Evolutionary conservation across 35 echinoderm and acorn worm genomes (phyloP).

Genomic region (Anneissia japonica): DNA sequence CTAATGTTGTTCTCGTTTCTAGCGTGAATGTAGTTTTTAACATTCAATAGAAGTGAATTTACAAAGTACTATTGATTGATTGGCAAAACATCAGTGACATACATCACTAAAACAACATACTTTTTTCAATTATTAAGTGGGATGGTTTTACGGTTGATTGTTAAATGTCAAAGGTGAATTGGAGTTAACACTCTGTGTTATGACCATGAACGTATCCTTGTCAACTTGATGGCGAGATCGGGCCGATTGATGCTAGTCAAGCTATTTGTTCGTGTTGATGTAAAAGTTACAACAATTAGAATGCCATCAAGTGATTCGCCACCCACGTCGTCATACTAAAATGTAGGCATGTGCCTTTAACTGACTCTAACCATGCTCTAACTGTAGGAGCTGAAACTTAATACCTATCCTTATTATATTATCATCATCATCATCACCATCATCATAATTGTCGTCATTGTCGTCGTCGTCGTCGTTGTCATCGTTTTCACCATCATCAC

Average conservation of each 20-base stretch:
- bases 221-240: neutral
- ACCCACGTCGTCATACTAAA: neutral
- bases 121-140: neutral
- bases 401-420: no score
- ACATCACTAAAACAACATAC: neutral
- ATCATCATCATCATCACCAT: no score
- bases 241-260: neutral
- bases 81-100: neutral
- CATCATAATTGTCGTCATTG: no score
- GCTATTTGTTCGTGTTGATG: neutral
- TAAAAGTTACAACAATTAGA: slow-evolving; percentile 2
- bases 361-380: no score
- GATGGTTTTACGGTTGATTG: neutral
- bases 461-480: no score
- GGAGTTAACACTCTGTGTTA: neutral
- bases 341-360: neutral
- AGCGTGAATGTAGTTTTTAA: no score
- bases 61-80: neutral
- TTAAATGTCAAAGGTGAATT: neutral
- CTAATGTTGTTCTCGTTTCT: no score
- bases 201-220: neutral
- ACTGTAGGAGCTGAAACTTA: no score
- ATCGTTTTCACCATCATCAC: no score
- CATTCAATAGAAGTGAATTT: no score
- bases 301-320: neutral